Evolutionary conservation across 1,140 invertebrate genomes (phyloP).

Genomic region (Drosophila albomicans): DNA sequence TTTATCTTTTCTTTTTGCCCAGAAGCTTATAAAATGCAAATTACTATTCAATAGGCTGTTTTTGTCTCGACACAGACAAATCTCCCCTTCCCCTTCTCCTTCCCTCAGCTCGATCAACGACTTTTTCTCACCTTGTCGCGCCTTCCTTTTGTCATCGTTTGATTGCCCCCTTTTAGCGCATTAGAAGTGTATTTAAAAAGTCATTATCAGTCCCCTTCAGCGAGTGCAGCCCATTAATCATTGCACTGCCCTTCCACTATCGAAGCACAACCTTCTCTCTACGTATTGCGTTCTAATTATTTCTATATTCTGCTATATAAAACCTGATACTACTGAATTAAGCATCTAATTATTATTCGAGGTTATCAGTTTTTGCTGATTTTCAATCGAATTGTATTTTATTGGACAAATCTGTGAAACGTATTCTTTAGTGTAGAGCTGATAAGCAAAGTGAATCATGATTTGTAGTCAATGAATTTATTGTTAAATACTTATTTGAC

Average conservation of each 20-base stretch:
- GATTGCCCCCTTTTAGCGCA: conserved; percentile 75
- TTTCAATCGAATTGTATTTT: no score
- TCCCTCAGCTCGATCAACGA: conserved; percentile 21
- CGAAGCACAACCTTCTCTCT: not conserved
- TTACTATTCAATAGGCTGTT: conserved; percentile 77
- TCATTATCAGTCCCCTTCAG: conserved; percentile 66
- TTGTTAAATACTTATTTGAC: no score
- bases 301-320: conserved; percentile 9
- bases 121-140: conserved; percentile 45
- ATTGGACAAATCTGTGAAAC: no score
- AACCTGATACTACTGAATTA: not conserved
- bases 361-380: no score
- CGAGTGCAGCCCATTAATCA: conserved; percentile 50
- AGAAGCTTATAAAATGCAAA: conserved; percentile 77
- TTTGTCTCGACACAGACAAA: conserved; percentile 13
- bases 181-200: conserved; percentile 80
- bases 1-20: conserved; percentile 24
- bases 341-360: no score
- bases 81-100: not conserved
- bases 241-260: conserved; percentile 7
- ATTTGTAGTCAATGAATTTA: no score
- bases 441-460: no score
- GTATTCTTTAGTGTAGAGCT: no score
- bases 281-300: conserved; percentile 19
- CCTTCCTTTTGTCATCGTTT: conserved; percentile 53